Evolutionary conservation across 2,888 invertebrate species (phyloP), one percentile per base, ranked within the genome.

Genomic region (Drosophila pseudotalamancana): DNA sequence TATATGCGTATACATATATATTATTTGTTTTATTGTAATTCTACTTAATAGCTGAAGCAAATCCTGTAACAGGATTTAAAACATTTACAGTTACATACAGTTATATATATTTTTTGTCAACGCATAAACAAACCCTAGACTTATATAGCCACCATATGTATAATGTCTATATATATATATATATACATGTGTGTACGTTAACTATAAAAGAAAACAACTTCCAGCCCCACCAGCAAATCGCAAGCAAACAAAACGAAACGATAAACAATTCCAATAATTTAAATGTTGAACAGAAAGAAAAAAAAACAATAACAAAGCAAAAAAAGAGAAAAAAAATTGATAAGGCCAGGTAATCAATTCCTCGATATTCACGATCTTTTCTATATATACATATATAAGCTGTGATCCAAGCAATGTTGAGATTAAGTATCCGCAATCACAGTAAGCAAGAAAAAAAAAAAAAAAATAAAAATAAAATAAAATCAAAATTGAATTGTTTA

Each of bases 41-140:
- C 72, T 85, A 82, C 83, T 85, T 82, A 78, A 87, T 84, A 82
- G 81, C 81, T 84, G 81, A 82, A 87, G 87, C 81, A 73, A 85
- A 85, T 87, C 88, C 88, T 87, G 87, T 72, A 86, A 87, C 81
- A 85, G 88, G 88, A 88, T 88, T 88, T 70, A 88, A 87, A 88
- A 88, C 78, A 87, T 69, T 67, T 70, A 62, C 53, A 50, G 61
- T 60, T 67, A 74, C 66, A 67, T 43, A 63, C 56, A 49, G 46
- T 62, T 62, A 61, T 25, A 42, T 27, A 42, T 59, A 55, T 56
- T 37, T 60, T 66, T 66, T 57, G 53, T 65, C 55, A 72, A 32
- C 31, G 45, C 59, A 61, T 62, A 68, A 66, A 45, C 19, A 40
- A 51, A 61, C 55, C 48, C 34, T 72, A 54, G 59, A 32, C 51